Conservation (phyloP, 2,113 vertebrate genomes). For the Anolis sagrei region DNA sequence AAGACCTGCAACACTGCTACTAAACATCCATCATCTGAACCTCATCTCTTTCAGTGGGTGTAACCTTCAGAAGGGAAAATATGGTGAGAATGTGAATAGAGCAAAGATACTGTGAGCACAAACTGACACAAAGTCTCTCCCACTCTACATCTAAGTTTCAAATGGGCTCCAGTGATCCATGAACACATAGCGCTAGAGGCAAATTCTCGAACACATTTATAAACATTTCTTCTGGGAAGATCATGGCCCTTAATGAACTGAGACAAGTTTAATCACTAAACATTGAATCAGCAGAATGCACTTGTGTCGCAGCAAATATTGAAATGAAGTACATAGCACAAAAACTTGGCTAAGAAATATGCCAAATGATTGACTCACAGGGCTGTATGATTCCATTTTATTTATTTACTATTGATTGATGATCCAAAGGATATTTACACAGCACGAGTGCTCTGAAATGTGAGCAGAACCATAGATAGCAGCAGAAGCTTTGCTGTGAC, state of each 20-base stretch:
- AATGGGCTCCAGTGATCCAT: conserved; percentile 11
- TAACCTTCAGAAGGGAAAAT: background rate
- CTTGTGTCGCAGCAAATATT: background rate
- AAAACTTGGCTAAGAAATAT: background rate
- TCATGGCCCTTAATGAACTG: background rate
- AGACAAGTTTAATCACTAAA: background rate
- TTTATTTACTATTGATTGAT: background rate
- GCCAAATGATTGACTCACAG: background rate
- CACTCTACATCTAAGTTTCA: background rate
- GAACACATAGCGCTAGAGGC: background rate
- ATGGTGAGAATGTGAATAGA: background rate
- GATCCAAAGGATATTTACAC: background rate
- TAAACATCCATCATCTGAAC: background rate
- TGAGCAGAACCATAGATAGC: background rate
- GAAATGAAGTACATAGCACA: background rate
- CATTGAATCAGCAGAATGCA: background rate
- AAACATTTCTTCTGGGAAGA: background rate
- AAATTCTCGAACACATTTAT: background rate
- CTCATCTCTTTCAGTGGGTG: background rate
- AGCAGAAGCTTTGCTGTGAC: background rate
- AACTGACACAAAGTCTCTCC: background rate
- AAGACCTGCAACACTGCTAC: background rate
- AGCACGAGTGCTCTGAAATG: background rate
- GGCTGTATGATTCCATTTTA: background rate
- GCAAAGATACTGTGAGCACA: background rate